These are phyloP conservation scores for Plecturocebus donacophilus DNA, from an alignment of 2,113 vertebrate genomes.

Conservation along the genomic window DNA sequence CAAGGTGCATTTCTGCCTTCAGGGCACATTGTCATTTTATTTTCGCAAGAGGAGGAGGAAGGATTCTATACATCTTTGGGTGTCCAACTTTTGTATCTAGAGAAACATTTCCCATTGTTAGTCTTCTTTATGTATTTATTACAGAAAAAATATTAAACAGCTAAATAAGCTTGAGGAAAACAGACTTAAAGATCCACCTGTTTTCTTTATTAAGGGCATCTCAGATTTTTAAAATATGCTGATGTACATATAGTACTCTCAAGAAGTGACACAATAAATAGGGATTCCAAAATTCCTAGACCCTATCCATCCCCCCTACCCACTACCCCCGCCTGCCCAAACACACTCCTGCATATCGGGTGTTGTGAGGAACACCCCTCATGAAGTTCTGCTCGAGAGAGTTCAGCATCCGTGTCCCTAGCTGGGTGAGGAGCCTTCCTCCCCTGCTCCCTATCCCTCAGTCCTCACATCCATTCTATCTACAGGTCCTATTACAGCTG, in stretches of 20 bases:
- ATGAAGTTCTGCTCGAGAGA: neutral
- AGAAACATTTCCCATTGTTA: neutral
- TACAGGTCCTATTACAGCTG: neutral
- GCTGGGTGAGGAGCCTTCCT: neutral
- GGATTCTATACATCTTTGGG: no score
- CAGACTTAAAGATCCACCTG: neutral
- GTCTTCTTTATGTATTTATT: neutral
- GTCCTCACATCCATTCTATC: neutral
- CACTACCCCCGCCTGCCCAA: neutral
- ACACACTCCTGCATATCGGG: no score
- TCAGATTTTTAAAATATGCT: neutral
- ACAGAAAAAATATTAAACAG: neutral
- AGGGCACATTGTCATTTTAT: neutral
- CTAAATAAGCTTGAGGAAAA: constrained; percentile 26
- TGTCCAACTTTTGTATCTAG: neutral
- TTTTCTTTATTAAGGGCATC: neutral
- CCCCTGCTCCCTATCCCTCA: accelerated
- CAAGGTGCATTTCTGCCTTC: neutral
- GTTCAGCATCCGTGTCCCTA: neutral
- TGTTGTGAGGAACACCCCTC: neutral
- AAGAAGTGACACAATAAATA: neutral
- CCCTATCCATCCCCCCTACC: no score
- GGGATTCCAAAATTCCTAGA: neutral
- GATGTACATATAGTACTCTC: neutral
- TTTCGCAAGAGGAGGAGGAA: neutral